Conservation (phyloP, 2,797 vertebrate genomes). For the Rhinichthys osculus region DNA sequence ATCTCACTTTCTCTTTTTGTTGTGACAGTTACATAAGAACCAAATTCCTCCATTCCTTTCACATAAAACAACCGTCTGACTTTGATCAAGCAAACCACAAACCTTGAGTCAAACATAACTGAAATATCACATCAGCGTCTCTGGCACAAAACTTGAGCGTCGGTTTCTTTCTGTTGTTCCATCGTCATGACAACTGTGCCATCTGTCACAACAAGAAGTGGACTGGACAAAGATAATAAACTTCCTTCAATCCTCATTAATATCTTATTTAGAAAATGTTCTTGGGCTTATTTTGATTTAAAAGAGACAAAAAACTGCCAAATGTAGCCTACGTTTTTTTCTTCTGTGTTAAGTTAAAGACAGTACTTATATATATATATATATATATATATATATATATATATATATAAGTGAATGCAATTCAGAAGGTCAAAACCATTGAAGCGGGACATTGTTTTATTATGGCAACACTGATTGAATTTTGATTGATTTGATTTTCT, state of each 20-base stretch:
- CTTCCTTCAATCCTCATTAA: slow-evolving; percentile 39
- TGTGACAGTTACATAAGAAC: slow-evolving; percentile 36
- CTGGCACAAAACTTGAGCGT: slow-evolving; percentile 43
- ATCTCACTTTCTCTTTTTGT: slow-evolving; percentile 33
- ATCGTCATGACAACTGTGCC: slow-evolving; percentile 60
- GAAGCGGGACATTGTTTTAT: no score
- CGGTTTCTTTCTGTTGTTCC: slow-evolving; percentile 45
- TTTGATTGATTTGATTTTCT: not conserved
- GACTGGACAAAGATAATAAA: slow-evolving; percentile 54
- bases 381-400: no score
- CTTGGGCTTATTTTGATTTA: slow-evolving; percentile 21
- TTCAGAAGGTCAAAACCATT: no score
- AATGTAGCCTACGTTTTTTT: not conserved
- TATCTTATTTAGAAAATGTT: slow-evolving; percentile 23
- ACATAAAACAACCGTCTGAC: slow-evolving; percentile 32
- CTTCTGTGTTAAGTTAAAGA: not conserved
- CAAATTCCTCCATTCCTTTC: slow-evolving; percentile 49
- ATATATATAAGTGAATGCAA: no score
- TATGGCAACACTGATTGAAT: not conserved
- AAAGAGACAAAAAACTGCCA: slow-evolving; percentile 26
- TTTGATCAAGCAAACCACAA: slow-evolving; percentile 53
- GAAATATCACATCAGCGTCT: slow-evolving; percentile 39
- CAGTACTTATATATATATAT: no score
- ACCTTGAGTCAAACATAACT: slow-evolving; percentile 52
- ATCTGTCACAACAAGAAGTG: slow-evolving; percentile 56